Conservation (phyloP, 2,797 vertebrate species). For the Leptodactylus fallax region DNA sequence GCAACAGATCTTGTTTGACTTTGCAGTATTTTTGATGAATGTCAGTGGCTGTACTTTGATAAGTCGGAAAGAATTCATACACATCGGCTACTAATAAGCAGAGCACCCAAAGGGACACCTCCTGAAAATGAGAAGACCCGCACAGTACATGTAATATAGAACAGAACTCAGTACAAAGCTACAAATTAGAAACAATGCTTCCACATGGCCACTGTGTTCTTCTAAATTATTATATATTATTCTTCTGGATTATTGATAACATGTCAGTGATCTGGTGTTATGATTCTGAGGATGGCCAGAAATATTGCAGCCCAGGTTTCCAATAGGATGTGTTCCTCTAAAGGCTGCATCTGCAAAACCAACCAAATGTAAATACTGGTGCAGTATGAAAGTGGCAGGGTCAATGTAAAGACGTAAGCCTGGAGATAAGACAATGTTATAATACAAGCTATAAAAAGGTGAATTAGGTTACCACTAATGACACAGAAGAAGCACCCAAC, state of each 20-base stretch:
- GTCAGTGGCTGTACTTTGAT: not conserved
- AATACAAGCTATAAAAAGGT: not conserved
- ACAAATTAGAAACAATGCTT: too few species aligned
- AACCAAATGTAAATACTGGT: too few species aligned
- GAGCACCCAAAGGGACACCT: too few species aligned
- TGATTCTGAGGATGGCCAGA: conserved; percentile 84
- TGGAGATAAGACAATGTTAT: not conserved
- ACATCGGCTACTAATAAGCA: not conserved
- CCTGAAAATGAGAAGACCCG: too few species aligned
- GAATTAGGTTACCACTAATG: not conserved
- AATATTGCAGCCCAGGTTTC: conserved; percentile 91
- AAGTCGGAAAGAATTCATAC: not conserved
- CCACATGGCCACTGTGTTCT: too few species aligned
- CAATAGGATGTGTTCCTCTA: conserved; percentile 79
- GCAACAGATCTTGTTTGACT: not conserved
- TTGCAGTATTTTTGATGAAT: not conserved
- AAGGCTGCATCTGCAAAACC: too few species aligned
- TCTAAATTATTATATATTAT: too few species aligned
- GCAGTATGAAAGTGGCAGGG: not conserved
- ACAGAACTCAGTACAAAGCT: too few species aligned
- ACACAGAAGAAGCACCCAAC: not conserved
- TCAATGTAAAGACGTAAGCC: too few species aligned
- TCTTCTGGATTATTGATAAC: conserved; percentile 87
- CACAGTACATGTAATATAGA: too few species aligned
- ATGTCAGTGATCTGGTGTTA: conserved; percentile 95